Evolutionary conservation across 2,797 vertebrate species (phyloP).

Genomic region (Mus caroli): DNA sequence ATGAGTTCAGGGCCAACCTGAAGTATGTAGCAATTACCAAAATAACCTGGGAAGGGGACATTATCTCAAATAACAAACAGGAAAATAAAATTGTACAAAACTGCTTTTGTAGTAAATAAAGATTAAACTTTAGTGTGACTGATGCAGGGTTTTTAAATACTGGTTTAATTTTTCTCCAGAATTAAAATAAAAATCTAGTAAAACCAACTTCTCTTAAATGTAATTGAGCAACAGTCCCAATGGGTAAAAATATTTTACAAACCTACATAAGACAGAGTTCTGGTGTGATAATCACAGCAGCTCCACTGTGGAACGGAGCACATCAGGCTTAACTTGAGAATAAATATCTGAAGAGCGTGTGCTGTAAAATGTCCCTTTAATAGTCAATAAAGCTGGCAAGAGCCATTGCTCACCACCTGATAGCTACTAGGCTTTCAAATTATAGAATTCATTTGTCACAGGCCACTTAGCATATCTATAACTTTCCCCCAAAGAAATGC

Average conservation of each 20-base stretch:
- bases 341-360: slow-evolving; percentile 39
- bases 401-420: slow-evolving; percentile 74
- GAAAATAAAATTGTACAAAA: neutral
- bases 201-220: neutral
- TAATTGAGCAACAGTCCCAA: neutral
- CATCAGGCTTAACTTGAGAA: slow-evolving; percentile 68
- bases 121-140: neutral
- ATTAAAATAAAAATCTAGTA: neutral
- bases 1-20: neutral
- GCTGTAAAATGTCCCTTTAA: slow-evolving; percentile 79
- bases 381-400: slow-evolving; percentile 83
- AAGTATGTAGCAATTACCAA: neutral
- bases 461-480: slow-evolving; percentile 82
- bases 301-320: slow-evolving; percentile 22
- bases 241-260: neutral
- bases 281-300: neutral
- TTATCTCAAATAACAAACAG: neutral
- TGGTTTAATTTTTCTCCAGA: neutral
- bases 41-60: neutral
- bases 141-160: neutral
- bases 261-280: neutral
- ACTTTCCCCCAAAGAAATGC: slow-evolving; percentile 77
- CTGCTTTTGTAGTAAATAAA: neutral
- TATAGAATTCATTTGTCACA: slow-evolving; percentile 86
- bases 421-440: slow-evolving; percentile 83